Base-by-base conservation (phyloP, 2,113 vertebrate species). In the Vulpes vulpes region DNA sequence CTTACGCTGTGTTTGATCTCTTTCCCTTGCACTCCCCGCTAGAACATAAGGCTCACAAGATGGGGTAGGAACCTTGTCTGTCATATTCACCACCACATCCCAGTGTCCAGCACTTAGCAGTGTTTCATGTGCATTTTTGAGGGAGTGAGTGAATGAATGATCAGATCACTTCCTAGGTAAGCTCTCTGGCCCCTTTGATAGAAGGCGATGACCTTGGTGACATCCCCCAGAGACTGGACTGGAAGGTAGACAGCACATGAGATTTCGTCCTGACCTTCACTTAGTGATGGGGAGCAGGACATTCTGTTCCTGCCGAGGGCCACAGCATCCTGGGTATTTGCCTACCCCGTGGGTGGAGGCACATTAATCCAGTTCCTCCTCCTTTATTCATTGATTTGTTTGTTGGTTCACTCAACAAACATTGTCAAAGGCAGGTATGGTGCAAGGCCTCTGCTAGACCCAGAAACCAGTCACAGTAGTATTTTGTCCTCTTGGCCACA, bases 341-440 rank as follows among this genome's bases (percentile, higher is more conserved):
- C 57, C n/a, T 51, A 32, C 55, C 27, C 19, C 79, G 3, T 95
- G 55, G 87, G 92, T 82, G 59, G 96, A 89, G 79, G n/a, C 64
- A 62, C 20, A 88, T 64, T 19, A 69, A 86, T 95, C 78, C 11
- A 3, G 19, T 79, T 93, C 73, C 73, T 93, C 89, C 78, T 78
- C 71, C 30, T 86, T 81, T 64, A 27, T 38, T 76, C 35, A 32
- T 23, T 89, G 71, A 60, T 78, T 20, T 49, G 20, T 78, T 76
- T 93, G 64, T 95, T 64, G 53, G 53, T 65, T 95, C 65, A 55
- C 27, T 89, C 23, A n/a, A 3, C 88, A 81, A 27, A 83, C 91
- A 60, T 11, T 83, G 79, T 30, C 23, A 55, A 67, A 62, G 43
- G 25, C 22, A 43, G 25, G 22, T 71, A 20, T 60, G 62, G 81